Base-by-base conservation (phyloP, 1,140 invertebrate species). In the Papilio dardanus region DNA sequence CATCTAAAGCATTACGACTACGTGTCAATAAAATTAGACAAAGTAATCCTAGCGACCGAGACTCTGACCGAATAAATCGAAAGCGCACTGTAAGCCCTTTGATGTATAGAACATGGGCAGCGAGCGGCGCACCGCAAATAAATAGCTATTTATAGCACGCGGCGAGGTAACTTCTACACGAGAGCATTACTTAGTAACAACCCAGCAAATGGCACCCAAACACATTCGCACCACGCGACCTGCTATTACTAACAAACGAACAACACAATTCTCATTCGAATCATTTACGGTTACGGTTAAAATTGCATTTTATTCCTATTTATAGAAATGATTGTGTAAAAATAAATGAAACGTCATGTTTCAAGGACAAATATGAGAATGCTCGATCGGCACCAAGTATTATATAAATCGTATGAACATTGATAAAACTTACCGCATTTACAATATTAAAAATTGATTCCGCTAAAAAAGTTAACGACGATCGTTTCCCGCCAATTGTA, bases 1-100 rank as follows among this genome's bases (percentile, higher is more conserved):
- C 86, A 81, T 87, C 87, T 92, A 91, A 92, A 93, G 91, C 91
- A 82, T 87, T 91, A 91, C 79, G 79, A 77, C 86, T 92, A 92
- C 84, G 66, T 83, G 81, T 88, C 82, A 86, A 83, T 91, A 87
- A 89, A 89, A 86, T 87, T 85, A 88, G 79, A 83, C 80, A 82
- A 78, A 77, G 83, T 85, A 86, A 76, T 87, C 85, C 87, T 91
- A 91, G 87, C 83, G 84, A 84, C 82, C 84, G 82, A 88, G 79
- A 80, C 81, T 58, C 5, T 6, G 67, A n/a, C n/a, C n/a, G n/a
- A 71, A 21, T 33, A n/a, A 21, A 67, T 33, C 16, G 65, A 21
- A 24, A 71, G 28, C 24, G 69, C 71, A 73, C 21, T 19, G n/a
- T 33, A 58, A 58, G 21, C 16, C 30, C 28, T 35, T 58, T 46